Evolutionary conservation across 2,888 invertebrate genomes (phyloP).

Genomic region (Scaptomyza caliginosa): DNA sequence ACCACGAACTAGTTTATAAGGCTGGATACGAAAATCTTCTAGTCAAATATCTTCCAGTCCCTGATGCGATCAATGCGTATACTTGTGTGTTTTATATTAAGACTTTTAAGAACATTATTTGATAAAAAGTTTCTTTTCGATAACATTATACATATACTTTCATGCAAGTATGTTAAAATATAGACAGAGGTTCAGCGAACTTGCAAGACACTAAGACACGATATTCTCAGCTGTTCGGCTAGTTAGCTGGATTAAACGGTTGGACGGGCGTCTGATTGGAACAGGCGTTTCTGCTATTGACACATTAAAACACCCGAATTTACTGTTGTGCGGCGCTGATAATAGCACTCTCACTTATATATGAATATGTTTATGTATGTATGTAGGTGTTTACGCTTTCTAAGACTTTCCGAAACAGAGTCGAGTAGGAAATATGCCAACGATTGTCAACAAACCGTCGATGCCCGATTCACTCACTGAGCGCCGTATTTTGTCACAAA

Average conservation of each 20-base stretch:
- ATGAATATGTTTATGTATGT: neutral
- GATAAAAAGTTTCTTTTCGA: slow-evolving; percentile 32
- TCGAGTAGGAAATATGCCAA: slow-evolving; percentile 17
- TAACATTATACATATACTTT: neutral
- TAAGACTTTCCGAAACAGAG: slow-evolving; percentile 28
- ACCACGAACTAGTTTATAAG: too few species aligned
- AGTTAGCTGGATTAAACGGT: slow-evolving; percentile 2
- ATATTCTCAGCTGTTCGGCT: slow-evolving; percentile 31
- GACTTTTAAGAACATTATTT: too few species aligned
- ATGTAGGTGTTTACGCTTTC: slow-evolving; percentile 3
- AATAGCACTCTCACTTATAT: slow-evolving; percentile 35
- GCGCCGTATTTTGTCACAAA: neutral
- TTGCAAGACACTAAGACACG: slow-evolving; percentile 26
- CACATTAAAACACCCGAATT: slow-evolving; percentile 25
- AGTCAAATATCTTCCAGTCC: too few species aligned
- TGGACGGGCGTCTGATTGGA: slow-evolving; percentile 21
- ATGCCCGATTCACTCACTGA: slow-evolving; percentile 1
- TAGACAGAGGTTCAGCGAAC: slow-evolving; percentile 50
- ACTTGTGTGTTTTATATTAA: too few species aligned
- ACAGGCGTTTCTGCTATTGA: neutral
- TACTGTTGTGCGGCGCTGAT: slow-evolving; percentile 46
- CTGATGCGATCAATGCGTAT: too few species aligned
- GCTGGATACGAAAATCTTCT: too few species aligned
- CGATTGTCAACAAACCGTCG: slow-evolving; percentile 41
- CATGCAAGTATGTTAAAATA: neutral